These are phyloP conservation scores for Colinus virginianus DNA, from an alignment of 2,113 vertebrate genomes.

Conservation along the genomic window DNA sequence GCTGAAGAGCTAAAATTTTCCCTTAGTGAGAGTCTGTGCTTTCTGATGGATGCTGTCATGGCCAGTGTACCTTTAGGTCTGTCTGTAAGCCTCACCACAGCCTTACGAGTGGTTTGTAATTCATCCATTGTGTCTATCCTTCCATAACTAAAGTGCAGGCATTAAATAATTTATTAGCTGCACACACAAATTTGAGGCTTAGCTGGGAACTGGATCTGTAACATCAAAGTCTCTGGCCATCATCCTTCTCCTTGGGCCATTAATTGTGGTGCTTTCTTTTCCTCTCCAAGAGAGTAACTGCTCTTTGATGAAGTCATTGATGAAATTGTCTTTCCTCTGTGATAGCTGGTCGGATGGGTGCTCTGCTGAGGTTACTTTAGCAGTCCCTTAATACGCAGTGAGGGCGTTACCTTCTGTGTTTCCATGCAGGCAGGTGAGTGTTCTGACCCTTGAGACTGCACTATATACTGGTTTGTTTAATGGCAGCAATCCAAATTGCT, in stretches of 20 bases:
- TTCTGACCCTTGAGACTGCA: not conserved
- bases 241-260: not conserved
- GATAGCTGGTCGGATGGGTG: not conserved
- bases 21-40: not conserved
- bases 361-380: constrained; percentile 17
- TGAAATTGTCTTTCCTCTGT: not conserved
- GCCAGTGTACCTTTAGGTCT: not conserved
- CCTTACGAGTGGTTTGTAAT: not conserved
- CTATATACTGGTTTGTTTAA: not conserved
- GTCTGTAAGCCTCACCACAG: not conserved
- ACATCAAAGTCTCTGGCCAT: not conserved
- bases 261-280: not conserved
- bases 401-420: not conserved
- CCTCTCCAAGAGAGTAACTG: not conserved
- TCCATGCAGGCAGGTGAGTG: not conserved
- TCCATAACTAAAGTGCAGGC: not conserved
- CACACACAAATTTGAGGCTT: not conserved
- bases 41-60: not conserved
- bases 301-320: not conserved
- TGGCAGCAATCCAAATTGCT: not conserved
- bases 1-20: not conserved
- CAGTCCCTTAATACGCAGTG: not conserved
- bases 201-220: not conserved
- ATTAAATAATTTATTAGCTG: not conserved
- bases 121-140: not conserved